Evolutionary conservation across 2,113 vertebrate species (phyloP).

Genomic region (Cyrtonyx montezumae): DNA sequence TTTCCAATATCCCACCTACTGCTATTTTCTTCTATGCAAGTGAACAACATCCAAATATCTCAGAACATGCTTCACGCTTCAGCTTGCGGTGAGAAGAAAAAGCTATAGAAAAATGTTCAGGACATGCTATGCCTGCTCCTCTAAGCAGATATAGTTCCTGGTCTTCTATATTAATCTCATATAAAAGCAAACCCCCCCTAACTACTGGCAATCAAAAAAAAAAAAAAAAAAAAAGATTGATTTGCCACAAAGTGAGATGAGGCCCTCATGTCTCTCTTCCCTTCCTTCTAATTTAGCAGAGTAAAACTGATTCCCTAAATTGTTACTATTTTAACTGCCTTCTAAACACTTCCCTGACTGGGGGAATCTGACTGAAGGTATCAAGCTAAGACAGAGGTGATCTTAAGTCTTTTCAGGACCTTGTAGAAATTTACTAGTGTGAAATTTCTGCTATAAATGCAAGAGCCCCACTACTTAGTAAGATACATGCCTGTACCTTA

Average conservation of each 20-base stretch:
- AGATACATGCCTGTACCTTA: not conserved
- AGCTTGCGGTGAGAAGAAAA: slow-evolving; percentile 26
- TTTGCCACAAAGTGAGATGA: not conserved
- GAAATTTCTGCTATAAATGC: not conserved
- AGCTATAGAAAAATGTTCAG: not conserved
- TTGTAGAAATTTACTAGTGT: not conserved
- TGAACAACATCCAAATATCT: not conserved
- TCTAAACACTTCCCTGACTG: not conserved
- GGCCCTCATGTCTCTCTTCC: not conserved
- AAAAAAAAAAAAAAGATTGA: not conserved
- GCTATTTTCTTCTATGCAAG: slow-evolving; percentile 26
- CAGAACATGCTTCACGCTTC: not conserved
- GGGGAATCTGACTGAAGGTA: not conserved
- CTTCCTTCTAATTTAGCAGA: not conserved
- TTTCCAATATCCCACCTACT: slow-evolving; percentile 22
- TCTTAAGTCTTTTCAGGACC: not conserved
- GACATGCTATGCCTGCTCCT: not conserved
- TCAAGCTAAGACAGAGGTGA: not conserved
- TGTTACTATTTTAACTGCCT: not conserved
- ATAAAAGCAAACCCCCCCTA: not conserved
- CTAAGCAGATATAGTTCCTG: slow-evolving; percentile 32
- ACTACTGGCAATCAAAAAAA: not conserved
- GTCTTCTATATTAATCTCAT: slow-evolving; percentile 33
- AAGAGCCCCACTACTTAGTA: not conserved
- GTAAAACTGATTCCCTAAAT: not conserved